Percentiles rank a stretch among this genome's conserved stretches.
Conservation (phyloP, 2,113 vertebrate species). For the Rhea pennata region DNA sequence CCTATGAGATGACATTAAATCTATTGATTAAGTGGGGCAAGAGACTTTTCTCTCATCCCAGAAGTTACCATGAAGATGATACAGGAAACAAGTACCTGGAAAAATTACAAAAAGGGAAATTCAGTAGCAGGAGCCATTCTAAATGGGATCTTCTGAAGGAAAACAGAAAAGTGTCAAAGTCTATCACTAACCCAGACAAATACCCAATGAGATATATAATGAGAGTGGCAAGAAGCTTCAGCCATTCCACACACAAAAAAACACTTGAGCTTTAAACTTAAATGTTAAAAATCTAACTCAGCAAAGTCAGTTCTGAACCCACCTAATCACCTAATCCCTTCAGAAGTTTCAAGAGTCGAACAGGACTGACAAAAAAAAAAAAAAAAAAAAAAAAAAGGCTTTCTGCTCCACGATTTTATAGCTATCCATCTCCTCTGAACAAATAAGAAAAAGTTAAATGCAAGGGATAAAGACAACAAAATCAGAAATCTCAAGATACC, state of each 20-base stretch:
- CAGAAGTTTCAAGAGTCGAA: background rate
- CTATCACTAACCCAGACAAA: slow-evolving; percentile 3
- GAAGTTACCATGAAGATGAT: background rate
- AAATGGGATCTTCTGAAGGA: background rate
- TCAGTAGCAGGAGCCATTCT: background rate
- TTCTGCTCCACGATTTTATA: background rate
- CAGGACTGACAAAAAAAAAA: slow-evolving; percentile 27
- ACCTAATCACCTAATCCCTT: slow-evolving; percentile 25
- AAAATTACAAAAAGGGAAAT: slow-evolving; percentile 16
- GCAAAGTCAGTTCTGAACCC: slow-evolving; percentile 7
- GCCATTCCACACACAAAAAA: background rate
- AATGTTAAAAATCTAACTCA: background rate
- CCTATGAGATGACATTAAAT: background rate
- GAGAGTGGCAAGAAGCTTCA: background rate
- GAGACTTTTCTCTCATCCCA: background rate
- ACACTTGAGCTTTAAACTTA: background rate
- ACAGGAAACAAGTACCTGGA: slow-evolving; percentile 34
- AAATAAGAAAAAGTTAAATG: slow-evolving; percentile 22
- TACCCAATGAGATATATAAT: background rate
- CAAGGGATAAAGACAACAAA: background rate
- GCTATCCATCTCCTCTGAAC: background rate
- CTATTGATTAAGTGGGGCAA: background rate
- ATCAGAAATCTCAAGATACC: background rate
- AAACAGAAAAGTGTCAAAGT: slow-evolving; percentile 2
- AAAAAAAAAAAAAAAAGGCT: background rate